These are phyloP conservation scores for Ceratosolen fusciceps DNA, from an alignment of 1,140 invertebrate species.

Conservation along the genomic window DNA sequence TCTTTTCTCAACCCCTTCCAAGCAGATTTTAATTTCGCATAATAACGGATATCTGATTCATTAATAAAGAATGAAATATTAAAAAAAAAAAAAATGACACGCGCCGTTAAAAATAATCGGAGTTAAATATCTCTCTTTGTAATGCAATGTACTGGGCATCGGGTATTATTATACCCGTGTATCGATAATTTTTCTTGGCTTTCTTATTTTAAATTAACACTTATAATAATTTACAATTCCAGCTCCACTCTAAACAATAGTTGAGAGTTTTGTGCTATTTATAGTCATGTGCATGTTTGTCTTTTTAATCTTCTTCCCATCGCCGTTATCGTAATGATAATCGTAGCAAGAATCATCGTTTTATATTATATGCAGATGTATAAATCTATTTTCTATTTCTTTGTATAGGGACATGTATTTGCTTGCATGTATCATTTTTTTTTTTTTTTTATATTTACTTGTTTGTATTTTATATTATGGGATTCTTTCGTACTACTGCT, in stretches of 20 bases:
- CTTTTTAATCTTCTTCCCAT: conserved; percentile 1
- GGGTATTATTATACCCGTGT: background rate
- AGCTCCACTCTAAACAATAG: conserved; percentile 59
- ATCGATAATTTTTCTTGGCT: background rate
- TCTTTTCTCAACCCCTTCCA: background rate
- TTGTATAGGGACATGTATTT: background rate
- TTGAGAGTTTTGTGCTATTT: conserved; percentile 70
- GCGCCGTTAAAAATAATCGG: conserved; percentile 3
- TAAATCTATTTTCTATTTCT: background rate
- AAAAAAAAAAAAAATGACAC: background rate
- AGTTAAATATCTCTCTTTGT: background rate
- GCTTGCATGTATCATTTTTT: background rate
- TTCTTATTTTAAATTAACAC: conserved; percentile 44
- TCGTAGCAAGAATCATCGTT: background rate
- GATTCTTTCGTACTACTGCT: conserved; percentile 36
- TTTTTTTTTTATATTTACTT: background rate
- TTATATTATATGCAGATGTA: conserved; percentile 9
- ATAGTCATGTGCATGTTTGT: conserved; percentile 67
- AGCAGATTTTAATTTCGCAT: background rate
- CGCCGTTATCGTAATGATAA: background rate
- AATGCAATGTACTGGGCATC: background rate
- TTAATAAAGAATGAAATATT: conserved; percentile 26
- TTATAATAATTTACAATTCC: conserved; percentile 60
- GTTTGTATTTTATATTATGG: background rate
- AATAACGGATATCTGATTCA: conserved; percentile 21